phyloP scores from a whole-genome alignment of 92 coral and sea anemone species.

The Galaxea fascicularis region DNA sequence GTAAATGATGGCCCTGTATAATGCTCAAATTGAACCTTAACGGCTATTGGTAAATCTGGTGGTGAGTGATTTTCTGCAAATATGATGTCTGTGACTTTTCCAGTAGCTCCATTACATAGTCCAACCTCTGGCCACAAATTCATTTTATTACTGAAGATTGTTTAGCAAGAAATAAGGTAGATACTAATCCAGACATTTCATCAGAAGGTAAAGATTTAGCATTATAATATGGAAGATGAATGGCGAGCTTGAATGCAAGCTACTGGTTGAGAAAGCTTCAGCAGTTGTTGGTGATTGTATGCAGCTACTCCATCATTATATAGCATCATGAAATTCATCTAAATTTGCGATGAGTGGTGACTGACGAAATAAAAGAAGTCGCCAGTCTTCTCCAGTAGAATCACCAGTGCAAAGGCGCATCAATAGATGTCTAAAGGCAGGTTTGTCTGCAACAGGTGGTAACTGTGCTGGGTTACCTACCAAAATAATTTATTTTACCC shows the following conservation, averaged over 20 bases:
- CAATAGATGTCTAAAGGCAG: constrained; percentile 53
- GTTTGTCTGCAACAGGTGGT: constrained; percentile 74
- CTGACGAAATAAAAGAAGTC: constrained; percentile 55
- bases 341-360: constrained; percentile 59
- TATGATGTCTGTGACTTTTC: constrained; percentile 57
- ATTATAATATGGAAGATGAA: constrained; percentile 47
- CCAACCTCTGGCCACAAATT: constrained; percentile 69
- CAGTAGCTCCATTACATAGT: constrained; percentile 67
- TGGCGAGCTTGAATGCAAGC: constrained; percentile 56
- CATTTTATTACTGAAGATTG: constrained; percentile 62
- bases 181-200: constrained; percentile 66
- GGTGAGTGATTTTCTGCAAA: constrained; percentile 60
- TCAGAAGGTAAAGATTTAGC: constrained; percentile 55
- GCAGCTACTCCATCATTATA: constrained; percentile 56
- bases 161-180: constrained; percentile 46
- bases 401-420: constrained; percentile 63
- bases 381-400: constrained; percentile 60
- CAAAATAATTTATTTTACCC: constrained; percentile 46
- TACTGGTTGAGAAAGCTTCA: constrained; percentile 50
- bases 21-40: constrained; percentile 65
- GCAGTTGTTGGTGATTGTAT: constrained; percentile 43
- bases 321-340: constrained; percentile 57
- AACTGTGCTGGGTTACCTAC: constrained; percentile 66
- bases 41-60: constrained; percentile 66
- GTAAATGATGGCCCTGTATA: constrained; percentile 61